A percentile compares a stretch with the other conserved stretches of the same genome.
Conservation (phyloP, 2,113 vertebrate species). For the Phylloscopus whistleri region DNA sequence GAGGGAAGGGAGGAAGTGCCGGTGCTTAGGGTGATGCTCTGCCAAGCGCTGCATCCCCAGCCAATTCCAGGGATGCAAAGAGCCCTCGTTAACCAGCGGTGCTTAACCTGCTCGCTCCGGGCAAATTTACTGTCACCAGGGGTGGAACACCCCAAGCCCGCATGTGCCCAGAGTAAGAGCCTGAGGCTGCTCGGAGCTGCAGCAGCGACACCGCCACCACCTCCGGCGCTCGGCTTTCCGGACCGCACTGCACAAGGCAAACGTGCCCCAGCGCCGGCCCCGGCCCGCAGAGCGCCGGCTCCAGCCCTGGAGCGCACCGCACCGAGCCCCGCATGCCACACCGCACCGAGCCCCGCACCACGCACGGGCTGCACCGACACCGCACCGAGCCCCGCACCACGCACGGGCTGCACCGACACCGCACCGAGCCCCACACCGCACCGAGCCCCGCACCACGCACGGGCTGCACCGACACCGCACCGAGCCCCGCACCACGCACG, state of each 20-base stretch:
- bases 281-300: not conserved
- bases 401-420: not conserved
- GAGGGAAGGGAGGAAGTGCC: not conserved
- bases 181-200: not conserved
- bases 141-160: accelerated
- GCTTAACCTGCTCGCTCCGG: too few species aligned
- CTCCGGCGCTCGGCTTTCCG: not conserved
- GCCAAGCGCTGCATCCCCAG: not conserved
- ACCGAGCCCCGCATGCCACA: not conserved
- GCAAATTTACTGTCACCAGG: accelerated
- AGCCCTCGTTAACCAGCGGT: accelerated
- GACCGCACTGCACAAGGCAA: accelerated
- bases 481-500: too few species aligned
- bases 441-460: not conserved
- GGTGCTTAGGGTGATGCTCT: not conserved
- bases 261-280: not conserved
- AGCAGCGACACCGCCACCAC: accelerated
- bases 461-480: not conserved
- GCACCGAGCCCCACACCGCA: not conserved
- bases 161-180: accelerated
- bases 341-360: not conserved
- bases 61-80: accelerated
- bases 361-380: not conserved
- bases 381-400: too few species aligned
- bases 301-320: too few species aligned